These are phyloP conservation scores for Urocyon cinereoargenteus DNA, from an alignment of 2,797 vertebrate genomes.

Conservation along the genomic window DNA sequence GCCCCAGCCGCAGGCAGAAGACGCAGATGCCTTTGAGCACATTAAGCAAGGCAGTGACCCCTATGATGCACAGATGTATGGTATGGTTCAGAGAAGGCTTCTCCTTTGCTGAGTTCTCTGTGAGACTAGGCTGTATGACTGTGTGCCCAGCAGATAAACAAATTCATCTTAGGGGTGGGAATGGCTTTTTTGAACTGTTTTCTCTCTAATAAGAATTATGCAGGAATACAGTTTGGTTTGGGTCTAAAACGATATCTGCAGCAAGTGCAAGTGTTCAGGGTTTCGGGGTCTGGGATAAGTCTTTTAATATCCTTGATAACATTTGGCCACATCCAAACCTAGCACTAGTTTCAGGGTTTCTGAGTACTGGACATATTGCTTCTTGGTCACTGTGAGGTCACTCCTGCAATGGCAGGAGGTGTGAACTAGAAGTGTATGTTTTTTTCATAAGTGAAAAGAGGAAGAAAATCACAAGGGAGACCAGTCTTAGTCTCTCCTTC, in stretches of 20 bases:
- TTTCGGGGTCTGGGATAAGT: not conserved
- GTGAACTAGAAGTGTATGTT: not conserved
- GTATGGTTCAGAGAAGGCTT: conserved; percentile 85
- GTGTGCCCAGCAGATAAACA: not conserved
- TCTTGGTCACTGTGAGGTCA: not conserved
- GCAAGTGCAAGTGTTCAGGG: not conserved
- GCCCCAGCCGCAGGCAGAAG: conserved; percentile 80
- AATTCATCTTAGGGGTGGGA: not conserved
- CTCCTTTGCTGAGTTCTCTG: not conserved
- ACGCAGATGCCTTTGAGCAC: conserved; percentile 95
- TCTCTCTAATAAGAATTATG: not conserved
- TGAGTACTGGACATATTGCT: not conserved
- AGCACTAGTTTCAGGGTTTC: not conserved
- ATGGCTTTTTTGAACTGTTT: not conserved
- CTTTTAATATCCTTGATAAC: not conserved
- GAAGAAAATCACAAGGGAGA: not conserved
- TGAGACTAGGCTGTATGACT: not conserved
- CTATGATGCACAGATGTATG: conserved; percentile 96
- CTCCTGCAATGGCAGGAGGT: not conserved
- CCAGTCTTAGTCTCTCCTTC: not conserved
- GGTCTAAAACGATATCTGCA: not conserved
- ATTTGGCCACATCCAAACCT: not conserved
- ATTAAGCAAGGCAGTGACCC: conserved; percentile 89
- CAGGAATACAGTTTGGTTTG: not conserved
- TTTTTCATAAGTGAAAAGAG: not conserved